Conservation (phyloP, 2,113 vertebrate genomes). For the Girardinichthys multiradiatus region DNA sequence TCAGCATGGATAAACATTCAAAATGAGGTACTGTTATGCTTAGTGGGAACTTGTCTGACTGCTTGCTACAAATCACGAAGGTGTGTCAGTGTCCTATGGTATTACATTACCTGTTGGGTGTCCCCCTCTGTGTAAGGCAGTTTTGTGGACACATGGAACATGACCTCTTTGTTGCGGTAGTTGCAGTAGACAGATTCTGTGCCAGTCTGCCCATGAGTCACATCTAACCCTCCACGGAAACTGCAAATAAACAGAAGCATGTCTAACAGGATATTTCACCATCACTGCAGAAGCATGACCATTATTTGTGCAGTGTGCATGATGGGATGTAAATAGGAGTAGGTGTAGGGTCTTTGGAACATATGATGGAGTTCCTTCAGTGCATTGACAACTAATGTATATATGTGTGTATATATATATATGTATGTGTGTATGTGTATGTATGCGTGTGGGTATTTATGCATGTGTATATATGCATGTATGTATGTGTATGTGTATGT, state of each 20-base stretch:
- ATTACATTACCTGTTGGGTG: constrained; percentile 88
- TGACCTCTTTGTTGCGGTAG: constrained; percentile 96
- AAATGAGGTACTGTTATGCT: constrained; percentile 8
- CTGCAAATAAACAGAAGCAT: constrained; percentile 73
- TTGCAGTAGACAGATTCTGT: constrained; percentile 92
- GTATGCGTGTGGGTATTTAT: too few species aligned
- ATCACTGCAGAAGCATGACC: constrained; percentile 13
- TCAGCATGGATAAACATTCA: constrained; percentile 10
- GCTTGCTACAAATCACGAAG: constrained; percentile 36
- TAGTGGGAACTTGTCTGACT: constrained; percentile 45
- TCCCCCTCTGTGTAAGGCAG: constrained; percentile 97
- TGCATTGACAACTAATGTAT: constrained; percentile 2
- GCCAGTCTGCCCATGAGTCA: constrained; percentile 95
- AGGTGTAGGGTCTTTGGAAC: constrained; percentile 3
- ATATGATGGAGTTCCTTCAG: not conserved
- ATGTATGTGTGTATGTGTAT: too few species aligned
- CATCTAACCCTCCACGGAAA: constrained; percentile 94
- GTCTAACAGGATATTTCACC: constrained; percentile 46
- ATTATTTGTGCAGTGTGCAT: constrained; percentile 3
- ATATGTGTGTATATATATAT: too few species aligned
- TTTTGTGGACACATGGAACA: constrained; percentile 98
- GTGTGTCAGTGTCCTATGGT: constrained; percentile 44
- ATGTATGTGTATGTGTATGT: too few species aligned
- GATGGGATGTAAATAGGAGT: constrained; percentile 12
- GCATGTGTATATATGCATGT: too few species aligned